Conservation (phyloP, 2,888 invertebrate species). For the Cremastinae sp. region DNA sequence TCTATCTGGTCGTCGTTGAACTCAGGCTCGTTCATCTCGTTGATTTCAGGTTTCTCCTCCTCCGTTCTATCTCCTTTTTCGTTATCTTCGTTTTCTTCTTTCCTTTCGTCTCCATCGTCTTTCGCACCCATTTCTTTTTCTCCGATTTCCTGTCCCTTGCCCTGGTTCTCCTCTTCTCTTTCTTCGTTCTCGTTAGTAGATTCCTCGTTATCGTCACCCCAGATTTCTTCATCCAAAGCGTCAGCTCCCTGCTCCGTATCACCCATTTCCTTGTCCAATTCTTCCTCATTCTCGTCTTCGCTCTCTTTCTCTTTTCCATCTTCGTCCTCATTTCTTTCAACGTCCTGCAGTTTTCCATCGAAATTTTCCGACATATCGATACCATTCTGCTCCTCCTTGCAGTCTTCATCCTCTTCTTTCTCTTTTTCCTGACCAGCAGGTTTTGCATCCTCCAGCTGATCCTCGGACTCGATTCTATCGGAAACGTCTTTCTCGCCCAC, state of each 20-base stretch:
- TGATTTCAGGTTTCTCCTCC: constrained; percentile 86
- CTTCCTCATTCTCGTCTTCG: constrained; percentile 86
- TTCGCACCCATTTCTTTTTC: constrained; percentile 89
- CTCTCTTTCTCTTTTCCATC: constrained; percentile 83
- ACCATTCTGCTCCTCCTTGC: constrained; percentile 94
- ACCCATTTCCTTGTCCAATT: constrained; percentile 98
- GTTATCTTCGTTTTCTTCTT: constrained; percentile 64
- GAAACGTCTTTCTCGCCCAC: constrained; percentile 97
- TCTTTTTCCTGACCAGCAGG: constrained; percentile 89
- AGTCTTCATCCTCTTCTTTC: constrained; percentile 86
- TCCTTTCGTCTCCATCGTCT: constrained; percentile 59
- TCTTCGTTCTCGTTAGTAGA: constrained; percentile 83
- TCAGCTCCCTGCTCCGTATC: constrained; percentile 94
- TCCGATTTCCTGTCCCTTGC: constrained; percentile 76
- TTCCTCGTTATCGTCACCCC: constrained; percentile 92
- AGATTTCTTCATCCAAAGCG: constrained; percentile 89
- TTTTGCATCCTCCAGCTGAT: constrained; percentile 95
- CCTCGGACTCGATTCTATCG: constrained; percentile 94
- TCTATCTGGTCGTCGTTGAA: constrained; percentile 90
- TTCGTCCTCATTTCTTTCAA: constrained; percentile 86
- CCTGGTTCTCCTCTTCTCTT: constrained; percentile 82
- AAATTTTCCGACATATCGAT: constrained; percentile 98
- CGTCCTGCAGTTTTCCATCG: constrained; percentile 91
- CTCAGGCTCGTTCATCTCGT: constrained; percentile 91
- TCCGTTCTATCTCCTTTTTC: constrained; percentile 74